Base-by-base conservation (phyloP, 2,888 invertebrate genomes). In the Incurvaria masculella region DNA sequence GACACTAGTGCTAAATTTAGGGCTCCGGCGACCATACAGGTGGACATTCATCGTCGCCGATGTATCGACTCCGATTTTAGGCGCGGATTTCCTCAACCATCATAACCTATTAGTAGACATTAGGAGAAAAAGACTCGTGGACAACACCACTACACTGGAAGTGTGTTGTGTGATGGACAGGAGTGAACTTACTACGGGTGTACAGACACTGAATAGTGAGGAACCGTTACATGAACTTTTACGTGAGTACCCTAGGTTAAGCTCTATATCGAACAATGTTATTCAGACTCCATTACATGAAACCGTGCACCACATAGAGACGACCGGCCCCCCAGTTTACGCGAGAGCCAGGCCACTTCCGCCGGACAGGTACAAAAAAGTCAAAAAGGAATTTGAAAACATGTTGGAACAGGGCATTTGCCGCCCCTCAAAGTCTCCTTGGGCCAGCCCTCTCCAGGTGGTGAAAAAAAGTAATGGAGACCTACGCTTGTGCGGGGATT, bases 371-470 rank as follows among this genome's bases (percentile, higher is more conserved):
- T 46, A 49, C 17, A 18, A 33, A 10, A 42, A 49, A 21, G 45
- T 42, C 11, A 42, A 19, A 23, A 17, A 48, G 2, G 53, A 56
- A 43, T 56, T 56, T 42, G 16, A 41, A 8, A 10, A 17, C 16
- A 58, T 64, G 59, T 42, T 58, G 6, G 56, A 62, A 14, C 47
- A 54, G 14, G 67, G 65, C 1, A 59, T 64, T 16, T 58, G 61
- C 26, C 53, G 61, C 2, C 63, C 61, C 0, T 65, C 63, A 0
- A 55, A 52, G 11, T 63, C 61, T 21, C 54, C 56, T 2, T 68
- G 62, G 62, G 57, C 64, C 2, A 61, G 56, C 45, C 66, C 63
- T 3, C 52, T 68, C 0, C 63, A 61, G 46, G 42, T 62, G 38
- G 53, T 52, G 2, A 16, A 18, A 2, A 56, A 55, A 26, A 53